Conservation (phyloP, 92 coral and sea anemone genomes). For the Palythoa heliodiscus region DNA sequence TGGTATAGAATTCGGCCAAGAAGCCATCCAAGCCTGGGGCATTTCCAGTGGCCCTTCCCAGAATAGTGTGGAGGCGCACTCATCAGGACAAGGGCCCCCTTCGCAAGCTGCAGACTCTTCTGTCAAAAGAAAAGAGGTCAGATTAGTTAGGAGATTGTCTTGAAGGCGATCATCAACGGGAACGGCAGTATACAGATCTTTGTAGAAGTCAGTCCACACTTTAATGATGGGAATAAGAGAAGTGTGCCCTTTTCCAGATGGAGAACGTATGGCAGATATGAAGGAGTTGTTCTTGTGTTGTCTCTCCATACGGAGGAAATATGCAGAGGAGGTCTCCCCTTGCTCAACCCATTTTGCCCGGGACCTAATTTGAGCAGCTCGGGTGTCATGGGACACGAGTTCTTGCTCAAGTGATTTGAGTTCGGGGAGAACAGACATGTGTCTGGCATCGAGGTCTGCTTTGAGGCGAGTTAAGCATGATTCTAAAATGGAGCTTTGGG, state of each 20-base stretch:
- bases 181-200: neutral
- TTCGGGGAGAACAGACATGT: slow-evolving; percentile 25
- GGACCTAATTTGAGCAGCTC: slow-evolving; percentile 10
- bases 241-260: neutral
- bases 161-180: slow-evolving; percentile 7
- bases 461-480: neutral
- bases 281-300: neutral
- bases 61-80: slow-evolving; percentile 28
- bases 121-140: neutral
- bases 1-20: slow-evolving; percentile 44
- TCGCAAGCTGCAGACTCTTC: slow-evolving; percentile 31
- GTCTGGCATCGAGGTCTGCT: neutral
- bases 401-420: neutral
- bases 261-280: neutral
- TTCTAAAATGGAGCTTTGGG: neutral
- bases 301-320: slow-evolving; percentile 21
- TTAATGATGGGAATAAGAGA: neutral
- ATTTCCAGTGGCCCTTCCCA: slow-evolving; percentile 25
- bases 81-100: slow-evolving; percentile 29
- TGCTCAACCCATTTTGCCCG: slow-evolving; percentile 26
- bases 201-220: slow-evolving; percentile 21
- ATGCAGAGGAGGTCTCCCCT: slow-evolving; percentile 30
- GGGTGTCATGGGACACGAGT: slow-evolving; percentile 1
- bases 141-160: neutral
- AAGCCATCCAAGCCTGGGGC: slow-evolving; percentile 50